phyloP scores from a whole-genome alignment of 2,113 vertebrate genomes.

The Myrmecophaga tridactyla region DNA sequence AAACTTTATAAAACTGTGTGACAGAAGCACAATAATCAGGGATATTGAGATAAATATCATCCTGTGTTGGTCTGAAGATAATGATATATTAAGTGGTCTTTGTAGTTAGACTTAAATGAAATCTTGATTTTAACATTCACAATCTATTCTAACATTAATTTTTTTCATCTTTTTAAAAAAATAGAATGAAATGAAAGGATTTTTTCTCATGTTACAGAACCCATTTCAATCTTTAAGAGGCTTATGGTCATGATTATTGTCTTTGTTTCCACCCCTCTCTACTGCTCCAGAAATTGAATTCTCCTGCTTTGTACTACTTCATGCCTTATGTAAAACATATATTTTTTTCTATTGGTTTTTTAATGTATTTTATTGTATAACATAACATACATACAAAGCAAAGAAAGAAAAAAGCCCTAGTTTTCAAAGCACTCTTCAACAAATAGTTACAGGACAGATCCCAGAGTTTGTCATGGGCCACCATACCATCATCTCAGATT shows the following conservation, averaged over 20 bases:
- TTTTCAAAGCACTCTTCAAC: too few relatives aligned
- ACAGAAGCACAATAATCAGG: background rate
- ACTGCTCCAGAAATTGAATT: background rate
- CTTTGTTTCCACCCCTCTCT: background rate
- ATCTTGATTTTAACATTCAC: background rate
- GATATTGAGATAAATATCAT: background rate
- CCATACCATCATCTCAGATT: too few relatives aligned
- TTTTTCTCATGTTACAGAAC: background rate
- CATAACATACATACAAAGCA: too few relatives aligned
- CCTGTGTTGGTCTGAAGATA: background rate
- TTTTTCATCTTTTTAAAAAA: background rate
- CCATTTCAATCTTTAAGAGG: background rate
- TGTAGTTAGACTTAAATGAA: background rate
- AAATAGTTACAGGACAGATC: too few relatives aligned
- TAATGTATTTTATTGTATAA: too few relatives aligned
- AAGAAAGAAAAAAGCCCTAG: too few relatives aligned
- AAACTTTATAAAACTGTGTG: background rate
- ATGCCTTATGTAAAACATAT: too few relatives aligned
- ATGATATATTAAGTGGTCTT: background rate
- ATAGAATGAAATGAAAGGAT: background rate
- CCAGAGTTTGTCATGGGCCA: too few relatives aligned
- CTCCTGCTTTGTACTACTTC: background rate
- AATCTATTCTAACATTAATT: background rate
- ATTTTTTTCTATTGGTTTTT: too few relatives aligned
- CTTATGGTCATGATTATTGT: background rate